Percentiles rank a stretch among this genome's conserved stretches.
These are phyloP conservation scores for Petrocephalus zakoni DNA, from an alignment of 2,113 vertebrate species.

Conservation along the genomic window DNA sequence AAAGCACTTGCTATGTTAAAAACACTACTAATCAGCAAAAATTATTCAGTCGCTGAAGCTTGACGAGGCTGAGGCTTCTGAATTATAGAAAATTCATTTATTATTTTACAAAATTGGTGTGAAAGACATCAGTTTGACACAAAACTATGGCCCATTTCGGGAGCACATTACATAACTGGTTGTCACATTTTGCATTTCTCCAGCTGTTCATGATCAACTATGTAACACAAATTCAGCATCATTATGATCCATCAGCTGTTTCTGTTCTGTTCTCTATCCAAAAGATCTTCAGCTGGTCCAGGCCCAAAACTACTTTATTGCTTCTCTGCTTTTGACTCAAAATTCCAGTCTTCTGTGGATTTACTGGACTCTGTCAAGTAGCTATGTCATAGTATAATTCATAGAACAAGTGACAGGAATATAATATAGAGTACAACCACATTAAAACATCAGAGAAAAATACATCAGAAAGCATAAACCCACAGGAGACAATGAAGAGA, in stretches of 20 bases:
- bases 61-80: background rate
- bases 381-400: background rate
- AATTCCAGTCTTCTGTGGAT: background rate
- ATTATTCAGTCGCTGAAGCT: background rate
- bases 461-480: background rate
- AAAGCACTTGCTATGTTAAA: background rate
- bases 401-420: background rate
- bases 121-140: background rate
- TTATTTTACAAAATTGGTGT: background rate
- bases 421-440: background rate
- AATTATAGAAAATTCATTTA: background rate
- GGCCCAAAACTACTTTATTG: background rate
- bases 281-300: background rate
- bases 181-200: background rate
- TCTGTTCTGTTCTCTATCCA: background rate
- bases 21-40: background rate
- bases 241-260: background rate
- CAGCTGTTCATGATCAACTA: background rate
- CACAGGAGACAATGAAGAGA: background rate
- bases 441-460: background rate
- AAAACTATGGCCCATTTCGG: background rate
- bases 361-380: background rate
- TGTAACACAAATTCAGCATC: background rate
- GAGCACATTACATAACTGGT: background rate
- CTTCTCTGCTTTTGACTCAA: background rate